Base-by-base conservation (phyloP, 2,113 vertebrate species). In the Tiliqua scincoides region DNA sequence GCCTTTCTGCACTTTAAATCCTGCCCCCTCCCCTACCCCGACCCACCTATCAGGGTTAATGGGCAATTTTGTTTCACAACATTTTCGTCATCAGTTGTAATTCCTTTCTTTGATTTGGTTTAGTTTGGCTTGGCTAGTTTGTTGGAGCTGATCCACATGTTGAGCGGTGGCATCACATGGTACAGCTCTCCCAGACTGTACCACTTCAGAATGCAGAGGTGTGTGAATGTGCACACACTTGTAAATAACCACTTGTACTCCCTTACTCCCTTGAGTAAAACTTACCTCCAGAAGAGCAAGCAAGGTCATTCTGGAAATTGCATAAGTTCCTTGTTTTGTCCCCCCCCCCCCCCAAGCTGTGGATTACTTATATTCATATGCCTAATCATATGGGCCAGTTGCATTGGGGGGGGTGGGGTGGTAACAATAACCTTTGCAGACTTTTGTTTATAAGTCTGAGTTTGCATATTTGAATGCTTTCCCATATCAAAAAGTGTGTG, bases 1-100 rank as follows among this genome's bases (percentile, higher is more conserved):
- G 73, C 83, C 62, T 27, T 85, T 77, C 83, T 77, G 78, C 78
- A 74, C 61, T 74, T 81, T 81, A 74, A 65, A 73, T 74, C 70
- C n/a, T 74, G 59, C 71, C 59, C 70, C 79, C 71, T 40, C 70
- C 79, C 57, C 68, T 27, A 37, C 40, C n/a, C 74, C 67, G 40
- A 62, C 77, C 10, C 6, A 71, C 68, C 57, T 79, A 80, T 62
- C 70, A 86, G 59, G 78, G 70, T 57, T n/a, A 40, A 37, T 37
- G 70, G 70, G 68, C 78, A 74, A 37, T 73, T 63, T 67, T 10
- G 59, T 74, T 65, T 79, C 21, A 61, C 27, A 62, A 32, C 3
- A 30, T 52, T 73, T 62, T 40, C 52, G n/a, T 72, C 30, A 52
- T 86, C 70, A 11, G 15, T 48, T 79, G 30, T 85, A 23, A 72